phyloP scores from a whole-genome alignment of 2,888 invertebrate species.

The Agonopterix subpropinquella region DNA sequence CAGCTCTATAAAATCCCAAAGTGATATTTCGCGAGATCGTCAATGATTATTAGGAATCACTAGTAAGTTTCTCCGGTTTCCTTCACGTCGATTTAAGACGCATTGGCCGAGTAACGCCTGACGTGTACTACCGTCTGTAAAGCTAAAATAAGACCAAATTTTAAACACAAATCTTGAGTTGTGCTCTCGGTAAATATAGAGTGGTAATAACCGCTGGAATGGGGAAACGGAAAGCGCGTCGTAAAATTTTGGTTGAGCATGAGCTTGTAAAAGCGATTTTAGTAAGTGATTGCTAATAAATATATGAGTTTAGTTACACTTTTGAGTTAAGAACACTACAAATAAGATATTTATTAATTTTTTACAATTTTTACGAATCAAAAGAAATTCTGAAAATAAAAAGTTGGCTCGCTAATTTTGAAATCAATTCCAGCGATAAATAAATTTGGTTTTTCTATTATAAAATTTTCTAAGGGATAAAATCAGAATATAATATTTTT shows the following conservation, averaged over 20 bases:
- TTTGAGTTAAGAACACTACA: no score
- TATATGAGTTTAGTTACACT: no score
- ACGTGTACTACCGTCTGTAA: slow-evolving; percentile 71
- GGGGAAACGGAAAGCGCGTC: slow-evolving; percentile 4
- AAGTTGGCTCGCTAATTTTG: no score
- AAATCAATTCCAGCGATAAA: no score
- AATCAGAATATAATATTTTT: no score
- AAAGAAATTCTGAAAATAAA: no score
- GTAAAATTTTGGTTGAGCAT: slow-evolving; percentile 1
- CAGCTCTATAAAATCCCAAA: slow-evolving; percentile 6
- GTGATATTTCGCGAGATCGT: slow-evolving; percentile 1
- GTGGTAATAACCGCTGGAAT: slow-evolving; percentile 38
- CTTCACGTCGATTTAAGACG: slow-evolving; percentile 67
- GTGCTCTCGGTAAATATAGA: slow-evolving; percentile 44
- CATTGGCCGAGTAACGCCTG: slow-evolving; percentile 65
- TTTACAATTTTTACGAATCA: no score
- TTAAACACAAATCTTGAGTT: slow-evolving; percentile 74
- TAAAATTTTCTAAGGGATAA: no score
- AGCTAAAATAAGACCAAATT: slow-evolving; percentile 77
- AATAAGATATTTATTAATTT: no score
- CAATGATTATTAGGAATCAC: slow-evolving; percentile 16
- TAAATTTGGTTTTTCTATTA: no score
- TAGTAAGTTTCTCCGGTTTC: slow-evolving; percentile 27
- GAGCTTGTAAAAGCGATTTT: no score
- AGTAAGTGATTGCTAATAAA: no score